These are phyloP conservation scores for Phalacrocorax aristotelis DNA, from an alignment of 2,113 vertebrate species.

Conservation along the genomic window DNA sequence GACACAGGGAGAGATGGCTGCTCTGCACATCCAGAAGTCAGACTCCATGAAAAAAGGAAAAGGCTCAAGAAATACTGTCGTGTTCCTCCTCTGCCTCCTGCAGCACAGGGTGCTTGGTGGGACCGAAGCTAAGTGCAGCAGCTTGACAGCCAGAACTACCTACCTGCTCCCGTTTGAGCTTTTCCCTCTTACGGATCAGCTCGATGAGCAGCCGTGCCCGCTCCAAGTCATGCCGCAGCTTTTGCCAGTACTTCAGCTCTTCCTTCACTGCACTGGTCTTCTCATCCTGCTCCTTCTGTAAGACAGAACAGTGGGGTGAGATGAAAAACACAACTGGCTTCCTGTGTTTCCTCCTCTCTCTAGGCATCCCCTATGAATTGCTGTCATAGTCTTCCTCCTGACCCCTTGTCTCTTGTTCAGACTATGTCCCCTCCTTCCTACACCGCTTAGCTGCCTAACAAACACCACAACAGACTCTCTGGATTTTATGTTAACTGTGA, in stretches of 20 bases:
- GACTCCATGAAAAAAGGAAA: neutral
- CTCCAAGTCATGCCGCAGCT: slow-evolving; percentile 94
- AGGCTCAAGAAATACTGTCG: neutral
- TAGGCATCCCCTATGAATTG: neutral
- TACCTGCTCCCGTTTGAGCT: slow-evolving; percentile 97
- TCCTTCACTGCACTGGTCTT: slow-evolving; percentile 91
- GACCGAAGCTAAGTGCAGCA: neutral
- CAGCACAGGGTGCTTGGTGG: neutral
- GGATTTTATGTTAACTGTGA: neutral
- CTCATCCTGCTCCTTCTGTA: slow-evolving; percentile 91
- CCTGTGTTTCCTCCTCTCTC: neutral
- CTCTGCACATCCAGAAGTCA: neutral
- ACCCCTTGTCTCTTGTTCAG: neutral
- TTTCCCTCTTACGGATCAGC: slow-evolving; percentile 96
- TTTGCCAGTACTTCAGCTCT: slow-evolving; percentile 97
- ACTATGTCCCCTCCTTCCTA: neutral
- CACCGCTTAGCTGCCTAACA: neutral
- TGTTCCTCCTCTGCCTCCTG: neutral
- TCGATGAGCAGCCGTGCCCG: slow-evolving; percentile 92
- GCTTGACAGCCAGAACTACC: neutral
- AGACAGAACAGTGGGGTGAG: neutral
- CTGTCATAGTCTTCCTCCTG: neutral
- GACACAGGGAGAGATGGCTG: neutral
- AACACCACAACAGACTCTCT: neutral
- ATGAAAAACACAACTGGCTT: neutral